Evolutionary conservation across 2,797 vertebrate species (phyloP), one percentile per base, ranked within the genome.

Genomic region (Dicrostonyx torquatus): DNA sequence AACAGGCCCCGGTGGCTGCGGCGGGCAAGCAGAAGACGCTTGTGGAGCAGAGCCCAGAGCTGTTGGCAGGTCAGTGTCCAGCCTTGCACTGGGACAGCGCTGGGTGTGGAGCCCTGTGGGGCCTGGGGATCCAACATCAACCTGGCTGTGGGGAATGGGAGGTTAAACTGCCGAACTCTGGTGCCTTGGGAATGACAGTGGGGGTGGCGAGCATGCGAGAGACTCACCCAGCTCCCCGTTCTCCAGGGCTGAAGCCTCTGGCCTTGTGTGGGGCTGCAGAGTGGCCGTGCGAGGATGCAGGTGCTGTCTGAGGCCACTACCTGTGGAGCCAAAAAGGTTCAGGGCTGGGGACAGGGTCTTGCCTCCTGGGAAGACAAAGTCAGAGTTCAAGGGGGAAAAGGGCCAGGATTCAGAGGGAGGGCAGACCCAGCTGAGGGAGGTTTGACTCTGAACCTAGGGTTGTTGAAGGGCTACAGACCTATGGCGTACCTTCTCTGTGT

Each of bases 1-100:
- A 99, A 98, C 92, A 99, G 98, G n/a, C 99, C 99, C 1, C 99
- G 95, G 88, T 97, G 98, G 95, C 99, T 99, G 92, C 99, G 98
- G 0, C 97, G 97, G 15, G 99, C 98, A 0, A 99, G 99, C 85
- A 99, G 99, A 97, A 99, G 98, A 82, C 99, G 98, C 97, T 99
- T 99, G 93, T 98, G 97, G 95, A 99, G 99, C 87, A 99, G 98
- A 0, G 99, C 99, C 4, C 98, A 98, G 89, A 99, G 98, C 98
- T 99, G 99, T 96, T 99, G 99, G 94, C 97, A 87, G 26, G 98
- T 98, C 95, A 99, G 97, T 0, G 97, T 97, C 98, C 98, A 99
- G 75, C 99, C 99, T 1, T 96, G 97, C 29, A 98, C 83, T 5
- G 94, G 98, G 60, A 11, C 97, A 93, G 6, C 89, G 0, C 91